Base-by-base conservation (phyloP, 2,113 vertebrate species). In the Hypomesus transpacificus region DNA sequence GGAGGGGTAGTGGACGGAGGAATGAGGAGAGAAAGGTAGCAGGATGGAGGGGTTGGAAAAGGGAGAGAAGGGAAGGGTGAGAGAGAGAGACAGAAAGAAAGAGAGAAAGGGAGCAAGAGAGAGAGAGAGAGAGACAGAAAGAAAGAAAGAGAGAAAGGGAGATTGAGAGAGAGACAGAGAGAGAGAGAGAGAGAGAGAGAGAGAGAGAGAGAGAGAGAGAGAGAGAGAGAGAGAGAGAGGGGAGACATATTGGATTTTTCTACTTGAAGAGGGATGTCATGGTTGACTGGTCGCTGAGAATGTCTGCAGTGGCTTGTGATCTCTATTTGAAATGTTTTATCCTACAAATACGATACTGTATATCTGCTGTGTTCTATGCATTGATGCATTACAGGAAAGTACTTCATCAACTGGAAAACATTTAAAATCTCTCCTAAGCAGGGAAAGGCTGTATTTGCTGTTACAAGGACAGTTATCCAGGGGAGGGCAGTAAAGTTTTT, bases 231-330 rank as follows among this genome's bases (percentile, higher is more conserved):
- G 1, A 17, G 66, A 67, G 17, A 56, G 16, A 28, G 52, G 22
- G 65, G 22, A 8, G 53, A 60, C 22, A 20, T 21, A 62, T 62
- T 62, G 60, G 26, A 62, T 62, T 62, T 62, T 62, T 26, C 26
- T 17, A 62, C 60, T 62, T 62, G 13, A 21, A 62, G 59, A 24
- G 59, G 59, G 59, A 62, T 62, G 13, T 62, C 24, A 28, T 28
- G 24, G 21, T 62, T 14, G 11, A 22, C 58, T 59, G 58, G 58
- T 20, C 21, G 24, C 58, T 59, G 20, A 60, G 3, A 24, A 60
- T 26, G 58, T 26, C 21, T 14, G 14, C 21, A 60, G 26, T 60
- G 21, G 26, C 11, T 60, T 16, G 58, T 24, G 22, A 26, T 21
- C 58, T 60, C 22, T 46, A 28, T 60, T 60, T 60, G n/a, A 60